A percentile compares a stretch with the other conserved stretches of the same genome.
Evolutionary conservation across 2,888 invertebrate species (phyloP).

Genomic region (Melanargia galathea): DNA sequence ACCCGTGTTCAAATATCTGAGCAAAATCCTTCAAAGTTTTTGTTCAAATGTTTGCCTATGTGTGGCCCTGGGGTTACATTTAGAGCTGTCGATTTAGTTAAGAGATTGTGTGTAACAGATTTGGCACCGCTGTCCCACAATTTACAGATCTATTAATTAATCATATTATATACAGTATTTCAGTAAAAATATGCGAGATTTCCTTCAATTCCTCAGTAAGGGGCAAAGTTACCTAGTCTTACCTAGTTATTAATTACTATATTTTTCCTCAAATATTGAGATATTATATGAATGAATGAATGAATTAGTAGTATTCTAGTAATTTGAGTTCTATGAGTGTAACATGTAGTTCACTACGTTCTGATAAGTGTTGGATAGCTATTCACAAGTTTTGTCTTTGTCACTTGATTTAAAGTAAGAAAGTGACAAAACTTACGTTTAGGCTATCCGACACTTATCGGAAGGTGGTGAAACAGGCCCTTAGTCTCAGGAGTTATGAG

Average conservation of each 20-base stretch:
- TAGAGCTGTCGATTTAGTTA: not conserved
- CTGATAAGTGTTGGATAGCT: no score
- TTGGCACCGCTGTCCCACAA: not conserved
- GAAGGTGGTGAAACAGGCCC: no score
- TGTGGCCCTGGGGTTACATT: not conserved
- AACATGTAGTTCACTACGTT: not conserved
- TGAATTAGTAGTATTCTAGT: no score
- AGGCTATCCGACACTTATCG: no score
- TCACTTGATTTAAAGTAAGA: no score
- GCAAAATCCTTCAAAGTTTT: no score
- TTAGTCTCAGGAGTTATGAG: no score
- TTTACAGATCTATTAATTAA: slow-evolving; percentile 6
- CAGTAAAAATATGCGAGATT: slow-evolving; percentile 50
- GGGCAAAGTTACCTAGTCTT: slow-evolving; percentile 34
- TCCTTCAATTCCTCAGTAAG: slow-evolving; percentile 39
- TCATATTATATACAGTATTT: slow-evolving; percentile 16
- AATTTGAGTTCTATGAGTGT: slow-evolving; percentile 32
- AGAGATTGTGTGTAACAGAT: not conserved
- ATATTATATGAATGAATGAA: no score
- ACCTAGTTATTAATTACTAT: slow-evolving; percentile 25
- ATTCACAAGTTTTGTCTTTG: no score
- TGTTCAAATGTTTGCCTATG: no score
- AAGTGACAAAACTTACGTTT: no score
- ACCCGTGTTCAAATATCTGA: no score
- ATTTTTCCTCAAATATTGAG: slow-evolving; percentile 71